Percentiles rank a stretch among this genome's conserved stretches.
These are phyloP conservation scores for Trichonephila clavata DNA, from an alignment of 1,140 invertebrate species.

Conservation along the genomic window DNA sequence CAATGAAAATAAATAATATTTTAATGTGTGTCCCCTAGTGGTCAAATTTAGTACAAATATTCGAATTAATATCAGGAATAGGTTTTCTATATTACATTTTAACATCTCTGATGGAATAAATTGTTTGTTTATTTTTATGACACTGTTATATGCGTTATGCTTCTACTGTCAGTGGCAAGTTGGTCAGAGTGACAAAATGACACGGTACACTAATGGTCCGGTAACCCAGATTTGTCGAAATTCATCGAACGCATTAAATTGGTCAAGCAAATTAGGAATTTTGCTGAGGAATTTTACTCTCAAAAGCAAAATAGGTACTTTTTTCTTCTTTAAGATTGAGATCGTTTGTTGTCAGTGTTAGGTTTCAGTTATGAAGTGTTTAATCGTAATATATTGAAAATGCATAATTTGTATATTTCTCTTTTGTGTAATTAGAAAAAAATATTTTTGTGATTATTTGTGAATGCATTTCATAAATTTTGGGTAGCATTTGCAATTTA, in stretches of 20 bases:
- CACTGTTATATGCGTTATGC: conserved; percentile 8
- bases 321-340: not conserved
- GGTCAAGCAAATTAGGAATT: conserved; percentile 63
- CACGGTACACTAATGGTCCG: conserved; percentile 50
- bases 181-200: conserved; percentile 41
- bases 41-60: not conserved
- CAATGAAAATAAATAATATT: no score
- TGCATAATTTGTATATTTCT: no score
- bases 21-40: no score
- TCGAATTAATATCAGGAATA: not conserved
- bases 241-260: conserved; percentile 48
- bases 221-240: conserved; percentile 52
- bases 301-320: conserved; percentile 71
- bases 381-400: no score
- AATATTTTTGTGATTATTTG: no score
- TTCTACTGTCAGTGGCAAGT: conserved; percentile 26
- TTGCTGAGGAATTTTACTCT: conserved; percentile 69
- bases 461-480: no score
- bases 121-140: conserved; percentile 28
- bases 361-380: no score
- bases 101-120: not conserved
- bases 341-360: not conserved
- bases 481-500: no score
- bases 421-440: no score
- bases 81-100: not conserved